Base-by-base conservation (phyloP, 2,797 vertebrate genomes). In the Epinephelus coioides region DNA sequence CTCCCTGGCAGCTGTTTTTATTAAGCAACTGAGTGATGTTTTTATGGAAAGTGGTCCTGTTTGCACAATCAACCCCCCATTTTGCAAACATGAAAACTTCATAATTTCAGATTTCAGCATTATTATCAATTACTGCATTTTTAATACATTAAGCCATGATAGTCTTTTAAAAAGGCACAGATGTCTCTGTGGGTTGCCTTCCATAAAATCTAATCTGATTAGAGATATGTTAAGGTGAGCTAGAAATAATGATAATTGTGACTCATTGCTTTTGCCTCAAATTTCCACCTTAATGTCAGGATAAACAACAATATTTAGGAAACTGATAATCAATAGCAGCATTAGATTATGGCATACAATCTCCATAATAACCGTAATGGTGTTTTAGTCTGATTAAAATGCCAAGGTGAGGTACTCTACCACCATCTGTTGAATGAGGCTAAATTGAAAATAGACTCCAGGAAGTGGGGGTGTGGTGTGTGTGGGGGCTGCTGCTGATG, bases 201-300 rank as follows among this genome's bases (percentile, higher is more conserved):
- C 72, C 76, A 86, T 79, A 81, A 82, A 82, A 61, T 60, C 40
- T 82, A 86, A 90, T 88, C 85, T 75, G 77, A 88, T 90, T 88
- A 85, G 70, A 46, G 73, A 66, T 71, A 68, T 63, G 27, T 85
- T 76, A 78, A 86, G 75, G 85, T 83, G 69, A 84, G 80, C 69
- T 76, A 57, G 60, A 70, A 78, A 75, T 68, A 69, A 86, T 71
- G 65, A 69, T 81, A 87, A 88, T 83, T 81, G 76, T 78, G 79
- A 91, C 67, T 87, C 78, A 82, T 77, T 67, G 61, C 69, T 59
- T 87, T 83, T 82, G 30, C 78, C 59, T 71, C 23, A 79, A 81
- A 83, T 64, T 69, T 71, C 73, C 65, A 64, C 51, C 23, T 56
- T 71, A 59, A 83, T 76, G 68, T 79, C 43, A 55, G 34, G 23